Evolutionary conservation across 2,888 invertebrate species (phyloP), one percentile per base, ranked within the genome.

Genomic region (Ormia ochracea): DNA sequence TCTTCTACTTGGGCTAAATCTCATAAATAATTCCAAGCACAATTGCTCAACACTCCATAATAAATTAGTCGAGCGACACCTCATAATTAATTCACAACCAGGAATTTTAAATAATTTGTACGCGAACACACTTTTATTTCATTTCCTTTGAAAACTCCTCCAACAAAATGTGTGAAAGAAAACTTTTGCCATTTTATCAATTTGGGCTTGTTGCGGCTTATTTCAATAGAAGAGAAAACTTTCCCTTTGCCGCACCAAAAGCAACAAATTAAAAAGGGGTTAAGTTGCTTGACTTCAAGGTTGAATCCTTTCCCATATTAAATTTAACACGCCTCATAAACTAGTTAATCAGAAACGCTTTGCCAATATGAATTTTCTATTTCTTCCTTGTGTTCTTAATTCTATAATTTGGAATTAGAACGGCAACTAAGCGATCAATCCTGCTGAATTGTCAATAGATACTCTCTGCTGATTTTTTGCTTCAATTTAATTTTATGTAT

Each of bases 21-120:
- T 63, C 72, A 80, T 80, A 72, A 76, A 80, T 80, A 75, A 80
- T 80, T 80, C 75, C 28, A 26, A 75, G 36, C 75, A 66, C 61
- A 72, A 56, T 6, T 17, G 56, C 28, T 65, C 48, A 68, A 68
- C 76, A 80, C 80, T 76, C 72, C 61, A 68, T 80, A 80, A 80
- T 76, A 56, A 61, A 80, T 80, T 80, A 78, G 69, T 52, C 63
- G 23, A 80, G 77, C 82, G 84, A 84, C 85, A 85, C 84, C 84
- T 87, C 85, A 87, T 88, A 83, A 88, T 87, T 88, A 87, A 88
- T 88, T 87, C 86, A 87, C 82, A 83, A 84, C 83, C 65, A 84
- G 75, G 84, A 84, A 86, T 63, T 87, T 86, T 85, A 87, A 86
- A 87, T 85, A 84, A 84, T 85, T 84, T 86, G 77, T 76, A 68